Evolutionary conservation across 1,140 invertebrate species (phyloP), one percentile per base, ranked within the genome.

Genomic region (Limonius californicus): DNA sequence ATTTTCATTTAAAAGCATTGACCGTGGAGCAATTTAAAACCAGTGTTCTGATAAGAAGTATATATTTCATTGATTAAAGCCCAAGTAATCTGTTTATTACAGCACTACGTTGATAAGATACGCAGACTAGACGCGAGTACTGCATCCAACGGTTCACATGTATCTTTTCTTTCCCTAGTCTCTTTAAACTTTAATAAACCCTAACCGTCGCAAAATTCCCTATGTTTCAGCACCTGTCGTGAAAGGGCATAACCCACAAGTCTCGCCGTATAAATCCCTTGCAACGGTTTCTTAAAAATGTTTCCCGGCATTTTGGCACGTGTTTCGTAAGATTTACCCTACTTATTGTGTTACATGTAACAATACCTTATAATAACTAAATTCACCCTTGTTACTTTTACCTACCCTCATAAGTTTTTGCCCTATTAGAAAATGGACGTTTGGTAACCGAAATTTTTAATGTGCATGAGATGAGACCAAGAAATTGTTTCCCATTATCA

Each of bases 281-380:
- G 12, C 14, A 50, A 50, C 45, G 45, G 45, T 50, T 50, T 21
- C 45, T 50, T 39, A 39, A 9, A 39, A 39, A 39, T 39, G 8
- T 39, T 39, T 39, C 35, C 35, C 35, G 23, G 45, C 45, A 18
- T 39, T 45, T 50, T 14, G 45, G 45, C 45, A 50, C 45, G 45
- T 50, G 45, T 50, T 50, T 50, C 14, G 20, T 50, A 50, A 50
- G 45, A 50, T 50, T 50, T 50, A 19, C 45, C 45, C 20, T 50
- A 50, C 15, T 50, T 50, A 50, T 50, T 50, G 45, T 50, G n/a
- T n/a, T 19, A 21, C 16, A 50, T 50, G 16, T 50, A 50, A 50
- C 45, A 50, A 50, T 50, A 50, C 45, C 16, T 19, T 50, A 50
- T 50, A 50, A 50, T 50, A 50, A 50, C 16, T 18, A 50, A 50